These are phyloP conservation scores for Bolborhynchus lineola DNA, from an alignment of 2,113 vertebrate species.

Conservation along the genomic window DNA sequence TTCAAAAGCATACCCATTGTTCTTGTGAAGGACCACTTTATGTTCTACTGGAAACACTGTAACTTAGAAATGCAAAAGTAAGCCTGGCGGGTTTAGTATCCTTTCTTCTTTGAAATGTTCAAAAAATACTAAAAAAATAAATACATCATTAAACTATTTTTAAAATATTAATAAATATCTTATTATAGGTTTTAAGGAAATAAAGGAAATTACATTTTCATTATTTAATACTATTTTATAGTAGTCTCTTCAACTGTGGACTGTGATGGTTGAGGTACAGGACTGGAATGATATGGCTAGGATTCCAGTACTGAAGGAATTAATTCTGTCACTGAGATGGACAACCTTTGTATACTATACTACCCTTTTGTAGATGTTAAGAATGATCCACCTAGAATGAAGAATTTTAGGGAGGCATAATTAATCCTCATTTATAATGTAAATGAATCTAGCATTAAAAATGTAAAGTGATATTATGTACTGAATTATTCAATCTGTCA, in stretches of 20 bases:
- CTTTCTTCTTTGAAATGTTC: not conserved
- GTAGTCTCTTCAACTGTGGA: not conserved
- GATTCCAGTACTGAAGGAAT: not conserved
- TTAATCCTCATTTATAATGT: not conserved
- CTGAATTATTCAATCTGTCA: not conserved
- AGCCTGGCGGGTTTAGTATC: not conserved
- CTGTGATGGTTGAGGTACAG: not conserved
- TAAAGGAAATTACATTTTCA: not conserved
- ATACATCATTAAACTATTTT: not conserved
- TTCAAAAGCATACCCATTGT: not conserved
- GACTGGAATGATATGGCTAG: not conserved
- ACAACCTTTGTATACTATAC: not conserved
- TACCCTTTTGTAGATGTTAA: not conserved
- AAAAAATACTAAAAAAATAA: not conserved
- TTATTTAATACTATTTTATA: not conserved
- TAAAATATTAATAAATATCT: not conserved
- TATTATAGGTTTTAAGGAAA: not conserved
- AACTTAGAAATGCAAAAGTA: conserved; percentile 37
- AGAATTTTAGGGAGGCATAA: not conserved
- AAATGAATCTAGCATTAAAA: not conserved
- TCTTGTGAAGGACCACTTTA: conserved; percentile 38
- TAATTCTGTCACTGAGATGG: not conserved
- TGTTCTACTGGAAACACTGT: not conserved
- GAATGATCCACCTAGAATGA: not conserved
- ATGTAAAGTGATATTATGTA: not conserved